Conservation (phyloP, 2,113 vertebrate species). For the Eurypyga helias region DNA sequence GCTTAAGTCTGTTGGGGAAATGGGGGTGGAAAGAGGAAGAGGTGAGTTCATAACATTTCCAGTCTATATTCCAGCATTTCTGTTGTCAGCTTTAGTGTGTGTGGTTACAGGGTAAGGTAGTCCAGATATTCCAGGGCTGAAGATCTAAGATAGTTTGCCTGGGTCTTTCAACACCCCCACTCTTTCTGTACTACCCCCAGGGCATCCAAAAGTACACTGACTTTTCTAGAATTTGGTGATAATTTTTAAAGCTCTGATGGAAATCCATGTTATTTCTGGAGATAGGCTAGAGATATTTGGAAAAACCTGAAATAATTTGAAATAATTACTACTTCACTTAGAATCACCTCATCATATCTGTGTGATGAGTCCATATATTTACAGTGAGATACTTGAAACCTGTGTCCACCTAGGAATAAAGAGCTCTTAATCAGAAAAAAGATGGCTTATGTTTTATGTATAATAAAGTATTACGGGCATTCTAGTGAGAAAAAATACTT, state of each 20-base stretch:
- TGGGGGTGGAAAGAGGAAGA: conserved; percentile 70
- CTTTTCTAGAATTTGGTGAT: not conserved
- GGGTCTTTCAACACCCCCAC: not conserved
- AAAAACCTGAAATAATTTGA: not conserved
- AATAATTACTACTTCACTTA: not conserved
- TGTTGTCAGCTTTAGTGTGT: conserved; percentile 41
- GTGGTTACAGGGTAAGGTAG: conserved; percentile 52
- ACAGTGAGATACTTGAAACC: not conserved
- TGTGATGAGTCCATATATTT: not conserved
- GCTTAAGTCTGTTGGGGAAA: conserved; percentile 52
- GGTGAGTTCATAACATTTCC: conserved; percentile 72
- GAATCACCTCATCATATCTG: not conserved
- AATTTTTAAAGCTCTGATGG: not conserved
- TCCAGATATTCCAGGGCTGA: conserved; percentile 46
- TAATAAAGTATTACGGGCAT: not conserved
- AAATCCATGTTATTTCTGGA: not conserved
- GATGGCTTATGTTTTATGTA: not conserved
- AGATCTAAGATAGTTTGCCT: not conserved
- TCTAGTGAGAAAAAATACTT: not conserved
- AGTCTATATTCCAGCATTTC: conserved; percentile 62
- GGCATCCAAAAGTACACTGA: not conserved
- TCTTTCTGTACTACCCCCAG: not conserved
- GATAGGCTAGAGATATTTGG: not conserved
- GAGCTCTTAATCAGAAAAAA: not conserved
- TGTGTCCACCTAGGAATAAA: not conserved